These are phyloP conservation scores for Rhinella marina DNA, from an alignment of 2,797 vertebrate species.

Conservation along the genomic window DNA sequence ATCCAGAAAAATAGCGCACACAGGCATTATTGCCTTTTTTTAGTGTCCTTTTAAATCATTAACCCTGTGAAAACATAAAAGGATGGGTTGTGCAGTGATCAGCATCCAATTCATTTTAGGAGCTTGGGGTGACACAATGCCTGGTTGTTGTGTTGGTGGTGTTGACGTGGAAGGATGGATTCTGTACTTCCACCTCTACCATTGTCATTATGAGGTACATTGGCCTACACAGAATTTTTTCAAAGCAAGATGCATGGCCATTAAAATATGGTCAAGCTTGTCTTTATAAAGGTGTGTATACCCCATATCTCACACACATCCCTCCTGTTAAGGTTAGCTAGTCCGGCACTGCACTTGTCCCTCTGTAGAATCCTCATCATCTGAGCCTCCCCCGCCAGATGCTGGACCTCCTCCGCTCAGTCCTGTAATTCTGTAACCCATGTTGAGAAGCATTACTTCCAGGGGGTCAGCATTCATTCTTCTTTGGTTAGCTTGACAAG, in stretches of 20 bases:
- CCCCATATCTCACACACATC: slow-evolving; percentile 32
- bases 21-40: not conserved
- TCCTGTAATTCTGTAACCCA: slow-evolving; percentile 97
- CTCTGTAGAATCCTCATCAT: slow-evolving; percentile 95
- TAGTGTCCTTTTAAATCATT: not conserved
- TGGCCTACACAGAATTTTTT: slow-evolving; percentile 35
- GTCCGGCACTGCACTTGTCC: slow-evolving; percentile 97
- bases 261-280: slow-evolving; percentile 37
- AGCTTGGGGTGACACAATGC: not conserved
- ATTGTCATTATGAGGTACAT: slow-evolving; percentile 54
- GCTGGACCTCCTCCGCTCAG: slow-evolving; percentile 87
- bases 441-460: slow-evolving; percentile 98
- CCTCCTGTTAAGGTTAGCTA: slow-evolving; percentile 81
- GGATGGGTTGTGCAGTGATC: slow-evolving; percentile 4
- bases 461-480: slow-evolving; percentile 97
- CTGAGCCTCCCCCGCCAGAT: slow-evolving; percentile 77
- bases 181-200: not conserved
- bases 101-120: slow-evolving; percentile 8
- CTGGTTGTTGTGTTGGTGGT: slow-evolving; percentile 9
- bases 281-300: slow-evolving; percentile 14
- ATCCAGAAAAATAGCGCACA: slow-evolving; percentile 4
- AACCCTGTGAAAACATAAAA: slow-evolving; percentile 30
- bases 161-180: not conserved
- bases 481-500: slow-evolving; percentile 95
- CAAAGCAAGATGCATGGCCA: slow-evolving; percentile 41